phyloP scores from a whole-genome alignment of 2,888 invertebrate species.

The Camponotus fellah region DNA sequence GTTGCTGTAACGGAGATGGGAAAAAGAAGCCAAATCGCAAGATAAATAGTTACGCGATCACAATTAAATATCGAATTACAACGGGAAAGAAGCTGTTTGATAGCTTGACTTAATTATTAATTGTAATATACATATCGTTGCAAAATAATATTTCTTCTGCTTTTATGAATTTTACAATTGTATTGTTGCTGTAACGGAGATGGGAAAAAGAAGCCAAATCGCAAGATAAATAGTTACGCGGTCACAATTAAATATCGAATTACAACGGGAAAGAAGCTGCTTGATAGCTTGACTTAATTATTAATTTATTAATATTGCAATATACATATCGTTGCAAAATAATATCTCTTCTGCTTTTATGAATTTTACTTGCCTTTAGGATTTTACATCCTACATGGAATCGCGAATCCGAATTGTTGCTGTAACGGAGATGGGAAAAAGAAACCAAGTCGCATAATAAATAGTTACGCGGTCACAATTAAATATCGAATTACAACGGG shows the following conservation, averaged over 20 bases:
- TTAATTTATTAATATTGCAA: not conserved
- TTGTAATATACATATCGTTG: not conserved
- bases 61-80: conserved; percentile 17
- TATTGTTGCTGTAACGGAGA: conserved; percentile 19
- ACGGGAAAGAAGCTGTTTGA: not conserved
- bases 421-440: conserved; percentile 7
- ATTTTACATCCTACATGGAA: too few relatives aligned
- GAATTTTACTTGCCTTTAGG: too few relatives aligned
- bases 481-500: conserved; percentile 1
- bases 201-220: conserved; percentile 9
- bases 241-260: conserved; percentile 9
- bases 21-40: conserved; percentile 7
- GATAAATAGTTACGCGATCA: conserved; percentile 22
- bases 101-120: conserved; percentile 29
- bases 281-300: conserved; percentile 25
- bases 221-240: conserved; percentile 20
- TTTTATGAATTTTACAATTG: not conserved
- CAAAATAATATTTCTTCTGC: not conserved
- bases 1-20: not conserved
- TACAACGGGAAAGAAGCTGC: not conserved
- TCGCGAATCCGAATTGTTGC: conserved; percentile 22
- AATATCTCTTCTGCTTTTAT: not conserved
- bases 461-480: conserved; percentile 3
- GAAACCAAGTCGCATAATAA: conserved; percentile 17
- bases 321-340: not conserved